Conservation (phyloP, 2,113 vertebrate genomes). For the Microtus montanus region DNA sequence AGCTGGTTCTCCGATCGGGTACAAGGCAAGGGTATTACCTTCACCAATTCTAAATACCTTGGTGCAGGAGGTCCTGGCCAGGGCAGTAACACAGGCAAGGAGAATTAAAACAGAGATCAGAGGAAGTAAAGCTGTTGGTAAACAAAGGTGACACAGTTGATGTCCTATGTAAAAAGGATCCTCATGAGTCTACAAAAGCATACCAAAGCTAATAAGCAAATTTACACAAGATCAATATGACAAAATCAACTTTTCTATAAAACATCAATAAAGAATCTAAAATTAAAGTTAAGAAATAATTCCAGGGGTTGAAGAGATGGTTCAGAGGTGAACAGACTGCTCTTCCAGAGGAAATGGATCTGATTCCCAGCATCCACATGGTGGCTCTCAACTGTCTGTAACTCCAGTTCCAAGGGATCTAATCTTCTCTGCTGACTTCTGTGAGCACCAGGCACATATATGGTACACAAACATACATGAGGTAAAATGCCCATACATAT, state of each 20-base stretch:
- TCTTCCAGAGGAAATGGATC: neutral
- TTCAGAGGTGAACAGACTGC: neutral
- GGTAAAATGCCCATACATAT: neutral
- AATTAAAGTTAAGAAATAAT: constrained; percentile 44
- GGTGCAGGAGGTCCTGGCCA: neutral
- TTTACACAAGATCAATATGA: neutral
- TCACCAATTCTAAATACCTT: neutral
- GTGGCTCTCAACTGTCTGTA: neutral
- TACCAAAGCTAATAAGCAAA: neutral
- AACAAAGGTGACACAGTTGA: neutral
- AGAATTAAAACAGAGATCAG: neutral
- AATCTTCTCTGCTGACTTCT: neutral
- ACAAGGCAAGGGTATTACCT: neutral
- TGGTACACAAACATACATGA: neutral
- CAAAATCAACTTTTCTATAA: constrained; percentile 33
- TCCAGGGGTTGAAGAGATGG: neutral
- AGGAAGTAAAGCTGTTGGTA: constrained; percentile 29
- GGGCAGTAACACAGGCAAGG: neutral
- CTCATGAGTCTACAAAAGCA: neutral
- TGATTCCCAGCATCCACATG: neutral
- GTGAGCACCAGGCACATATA: neutral
- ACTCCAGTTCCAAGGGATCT: neutral
- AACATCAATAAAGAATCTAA: neutral
- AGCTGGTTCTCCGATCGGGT: neutral
- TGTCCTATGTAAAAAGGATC: neutral